A percentile compares a stretch with the other conserved stretches of the same genome.
These are phyloP conservation scores for Paradoxurus hermaphroditus DNA, from an alignment of 2,113 vertebrate species.

Conservation along the genomic window DNA sequence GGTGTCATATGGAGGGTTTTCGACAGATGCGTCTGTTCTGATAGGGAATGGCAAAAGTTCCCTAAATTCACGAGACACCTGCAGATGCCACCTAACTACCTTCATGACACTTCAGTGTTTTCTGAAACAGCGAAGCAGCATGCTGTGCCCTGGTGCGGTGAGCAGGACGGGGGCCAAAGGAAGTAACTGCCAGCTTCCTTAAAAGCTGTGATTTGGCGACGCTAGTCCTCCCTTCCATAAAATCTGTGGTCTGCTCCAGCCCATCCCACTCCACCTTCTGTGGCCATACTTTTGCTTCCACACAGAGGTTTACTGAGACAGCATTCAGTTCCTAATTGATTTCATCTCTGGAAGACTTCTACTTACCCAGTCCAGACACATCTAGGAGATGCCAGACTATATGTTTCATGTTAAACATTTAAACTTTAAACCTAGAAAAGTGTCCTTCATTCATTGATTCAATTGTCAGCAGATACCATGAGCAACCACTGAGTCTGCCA, in stretches of 20 bases:
- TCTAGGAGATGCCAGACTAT: neutral
- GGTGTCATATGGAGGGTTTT: neutral
- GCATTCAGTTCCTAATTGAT: neutral
- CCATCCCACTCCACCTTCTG: too few relatives aligned
- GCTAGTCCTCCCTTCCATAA: neutral
- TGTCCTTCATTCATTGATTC: neutral
- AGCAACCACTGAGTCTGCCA: neutral
- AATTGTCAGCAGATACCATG: neutral
- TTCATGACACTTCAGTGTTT: neutral
- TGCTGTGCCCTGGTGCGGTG: neutral
- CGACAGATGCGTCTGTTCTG: neutral
- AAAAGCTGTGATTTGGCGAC: fast-evolving
- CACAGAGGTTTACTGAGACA: neutral
- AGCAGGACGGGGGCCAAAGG: neutral
- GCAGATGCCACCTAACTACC: neutral
- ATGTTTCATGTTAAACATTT: neutral
- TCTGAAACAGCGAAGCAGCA: neutral
- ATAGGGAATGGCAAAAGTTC: neutral
- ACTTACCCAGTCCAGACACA: neutral
- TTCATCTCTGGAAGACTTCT: neutral
- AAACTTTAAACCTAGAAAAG: neutral
- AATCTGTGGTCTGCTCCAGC: neutral
- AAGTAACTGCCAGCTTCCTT: neutral
- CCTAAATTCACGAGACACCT: neutral
- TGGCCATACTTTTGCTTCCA: neutral